Evolutionary conservation across 2,113 vertebrate genomes (phyloP), one percentile per base, ranked within the genome.

Genomic region (Poeciliopsis turrubarensis): DNA sequence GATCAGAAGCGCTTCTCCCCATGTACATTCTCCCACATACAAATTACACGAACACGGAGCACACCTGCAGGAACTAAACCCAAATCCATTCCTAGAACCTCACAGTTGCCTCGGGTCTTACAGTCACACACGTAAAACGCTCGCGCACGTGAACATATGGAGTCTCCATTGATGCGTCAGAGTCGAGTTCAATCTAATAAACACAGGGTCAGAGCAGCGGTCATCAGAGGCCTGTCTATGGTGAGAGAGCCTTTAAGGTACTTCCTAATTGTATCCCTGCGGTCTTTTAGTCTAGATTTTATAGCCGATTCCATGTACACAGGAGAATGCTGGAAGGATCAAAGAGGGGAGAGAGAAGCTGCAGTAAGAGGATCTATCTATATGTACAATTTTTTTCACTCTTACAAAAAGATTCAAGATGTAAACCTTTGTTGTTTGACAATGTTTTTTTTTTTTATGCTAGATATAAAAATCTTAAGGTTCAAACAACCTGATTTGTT

Each of bases 111-210:
- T 81, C 71, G 14, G 27, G 63, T 84, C 63, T 70, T 72, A 77
- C 68, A 75, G 25, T 80, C 78, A 73, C 34, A 77, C 73, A 86
- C 79, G 84, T 75, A 84, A 37, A 31, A 85, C 67, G 78, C 79
- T 86, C 72, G 47, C 70, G 67, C 79, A 67, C 66, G 41, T 66
- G 47, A 73, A 80, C 60, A 19, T 86, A 82, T 85, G 67, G 79
- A 84, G 79, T 91, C 87, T 94, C 95, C 92, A 92, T 96, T 94
- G 95, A 94, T 91, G 90, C 82, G 32, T 84, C 87, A 89, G 92
- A 87, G 85, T 90, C 88, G 92, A 91, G 94, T 93, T 96, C 93
- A 94, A 85, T 87, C 87, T 96, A 95, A 95, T 96, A 95, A 95
- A 95, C 93, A 94, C 78, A 85, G 93, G 94, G 93, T 95, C 95